A percentile compares a stretch with the other conserved stretches of the same genome.
Conservation (phyloP, 2,797 vertebrate species). For the Orientallactaga sibirica region DNA sequence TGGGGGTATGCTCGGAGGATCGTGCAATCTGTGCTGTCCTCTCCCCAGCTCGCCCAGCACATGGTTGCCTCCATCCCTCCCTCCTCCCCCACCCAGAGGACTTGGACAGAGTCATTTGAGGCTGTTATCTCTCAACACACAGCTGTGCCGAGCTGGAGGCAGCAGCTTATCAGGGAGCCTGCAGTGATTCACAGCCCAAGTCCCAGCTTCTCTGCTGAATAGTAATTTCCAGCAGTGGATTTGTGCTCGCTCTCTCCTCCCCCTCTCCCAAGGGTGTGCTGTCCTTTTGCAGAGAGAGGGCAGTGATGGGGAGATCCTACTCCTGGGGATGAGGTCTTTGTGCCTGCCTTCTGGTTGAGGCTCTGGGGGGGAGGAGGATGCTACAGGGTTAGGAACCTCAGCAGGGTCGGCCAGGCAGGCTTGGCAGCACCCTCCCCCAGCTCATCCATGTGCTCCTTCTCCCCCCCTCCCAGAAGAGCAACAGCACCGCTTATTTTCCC, state of each 20-base stretch:
- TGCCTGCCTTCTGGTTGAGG: slow-evolving; percentile 41
- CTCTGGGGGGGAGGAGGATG: not conserved
- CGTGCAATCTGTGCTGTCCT: not conserved
- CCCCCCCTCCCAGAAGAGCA: slow-evolving; percentile 34
- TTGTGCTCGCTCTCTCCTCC: slow-evolving; percentile 50
- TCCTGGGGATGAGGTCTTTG: not conserved
- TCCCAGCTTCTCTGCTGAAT: slow-evolving; percentile 73
- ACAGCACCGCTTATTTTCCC: not conserved
- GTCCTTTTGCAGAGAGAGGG: slow-evolving; percentile 78
- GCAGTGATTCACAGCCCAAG: slow-evolving; percentile 82
- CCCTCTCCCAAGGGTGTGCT: slow-evolving; percentile 76
- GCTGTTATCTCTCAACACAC: slow-evolving; percentile 84
- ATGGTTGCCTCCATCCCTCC: not conserved
- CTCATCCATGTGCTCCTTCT: not conserved
- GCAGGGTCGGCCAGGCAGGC: not conserved
- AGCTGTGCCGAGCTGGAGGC: slow-evolving; percentile 79
- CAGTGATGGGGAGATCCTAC: slow-evolving; percentile 64
- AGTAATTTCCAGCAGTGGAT: slow-evolving; percentile 81
- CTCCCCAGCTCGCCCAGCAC: not conserved
- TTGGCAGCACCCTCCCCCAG: slow-evolving; percentile 24
- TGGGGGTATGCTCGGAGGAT: slow-evolving; percentile 30
- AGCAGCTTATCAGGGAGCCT: slow-evolving; percentile 82
- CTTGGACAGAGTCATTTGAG: slow-evolving; percentile 64
- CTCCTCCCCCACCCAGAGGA: not conserved
- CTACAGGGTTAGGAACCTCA: slow-evolving; percentile 40